These are phyloP conservation scores for Alethe diademata DNA, from an alignment of 2,113 vertebrate genomes.

Conservation along the genomic window DNA sequence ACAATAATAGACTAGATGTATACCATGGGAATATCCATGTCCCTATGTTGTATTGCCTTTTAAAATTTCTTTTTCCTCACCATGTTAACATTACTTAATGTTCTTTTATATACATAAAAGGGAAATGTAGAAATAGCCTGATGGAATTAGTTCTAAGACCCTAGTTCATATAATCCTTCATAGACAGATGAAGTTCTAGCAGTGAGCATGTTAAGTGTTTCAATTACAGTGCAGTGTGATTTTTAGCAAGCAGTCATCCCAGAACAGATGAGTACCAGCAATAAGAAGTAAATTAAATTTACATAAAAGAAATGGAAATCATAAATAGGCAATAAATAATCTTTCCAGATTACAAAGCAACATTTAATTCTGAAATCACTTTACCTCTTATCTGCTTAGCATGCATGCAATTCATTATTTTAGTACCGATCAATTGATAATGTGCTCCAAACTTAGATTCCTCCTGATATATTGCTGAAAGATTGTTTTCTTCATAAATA, in stretches of 20 bases:
- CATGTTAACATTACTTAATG: not conserved
- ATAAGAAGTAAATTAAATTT: slow-evolving; percentile 33
- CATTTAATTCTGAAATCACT: not conserved
- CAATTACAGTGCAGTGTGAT: not conserved
- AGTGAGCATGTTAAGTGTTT: not conserved
- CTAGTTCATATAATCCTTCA: not conserved
- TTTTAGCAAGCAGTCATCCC: not conserved
- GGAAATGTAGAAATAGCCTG: not conserved
- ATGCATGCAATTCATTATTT: not conserved
- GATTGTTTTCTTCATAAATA: not conserved
- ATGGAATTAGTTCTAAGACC: not conserved
- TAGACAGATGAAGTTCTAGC: not conserved
- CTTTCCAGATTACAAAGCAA: not conserved
- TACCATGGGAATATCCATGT: not conserved
- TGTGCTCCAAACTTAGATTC: not conserved
- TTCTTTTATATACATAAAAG: not conserved
- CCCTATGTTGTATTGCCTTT: not conserved
- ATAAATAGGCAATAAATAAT: not conserved
- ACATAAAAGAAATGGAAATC: not conserved
- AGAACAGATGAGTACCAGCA: not conserved
- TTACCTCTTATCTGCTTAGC: not conserved
- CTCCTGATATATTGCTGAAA: not conserved
- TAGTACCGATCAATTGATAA: not conserved
- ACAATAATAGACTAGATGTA: not conserved
- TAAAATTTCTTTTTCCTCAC: not conserved